Percentiles rank a stretch among this genome's conserved stretches.
Evolutionary conservation across 2,888 invertebrate genomes (phyloP).

Genomic region (Morpho achilles): DNA sequence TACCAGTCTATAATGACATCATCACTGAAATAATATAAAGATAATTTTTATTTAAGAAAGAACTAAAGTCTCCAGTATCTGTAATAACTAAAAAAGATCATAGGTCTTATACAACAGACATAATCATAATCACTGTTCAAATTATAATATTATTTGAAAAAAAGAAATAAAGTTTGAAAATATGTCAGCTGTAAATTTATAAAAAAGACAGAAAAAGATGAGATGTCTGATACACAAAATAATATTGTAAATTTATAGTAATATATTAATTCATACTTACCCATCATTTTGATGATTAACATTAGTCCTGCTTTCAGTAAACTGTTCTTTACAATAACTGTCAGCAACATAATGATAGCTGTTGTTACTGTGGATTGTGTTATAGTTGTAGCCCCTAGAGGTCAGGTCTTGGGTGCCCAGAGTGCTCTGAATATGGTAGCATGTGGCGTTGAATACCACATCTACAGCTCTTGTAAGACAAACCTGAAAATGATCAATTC

Average conservation of each 20-base stretch:
- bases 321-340: constrained; percentile 27
- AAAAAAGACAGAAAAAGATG: too few species aligned
- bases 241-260: neutral
- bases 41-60: neutral
- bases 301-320: constrained; percentile 23
- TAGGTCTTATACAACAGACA: too few species aligned
- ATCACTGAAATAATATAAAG: constrained; percentile 35
- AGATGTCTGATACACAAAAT: neutral
- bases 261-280: constrained; percentile 36
- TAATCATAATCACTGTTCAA: too few species aligned
- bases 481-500: constrained; percentile 35
- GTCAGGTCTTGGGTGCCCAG: constrained; percentile 1
- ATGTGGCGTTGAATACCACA: constrained; percentile 44
- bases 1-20: constrained; percentile 35
- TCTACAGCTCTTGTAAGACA: constrained; percentile 48
- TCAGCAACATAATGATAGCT: neutral
- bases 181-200: too few species aligned
- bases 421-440: constrained; percentile 41
- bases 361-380: neutral
- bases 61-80: too few species aligned
- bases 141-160: too few species aligned
- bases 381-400: too few species aligned
- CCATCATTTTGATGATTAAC: constrained; percentile 26
- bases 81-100: too few species aligned
- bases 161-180: too few species aligned